Base-by-base conservation (phyloP, 1,140 invertebrate species). In the Chrysopa pallens region DNA sequence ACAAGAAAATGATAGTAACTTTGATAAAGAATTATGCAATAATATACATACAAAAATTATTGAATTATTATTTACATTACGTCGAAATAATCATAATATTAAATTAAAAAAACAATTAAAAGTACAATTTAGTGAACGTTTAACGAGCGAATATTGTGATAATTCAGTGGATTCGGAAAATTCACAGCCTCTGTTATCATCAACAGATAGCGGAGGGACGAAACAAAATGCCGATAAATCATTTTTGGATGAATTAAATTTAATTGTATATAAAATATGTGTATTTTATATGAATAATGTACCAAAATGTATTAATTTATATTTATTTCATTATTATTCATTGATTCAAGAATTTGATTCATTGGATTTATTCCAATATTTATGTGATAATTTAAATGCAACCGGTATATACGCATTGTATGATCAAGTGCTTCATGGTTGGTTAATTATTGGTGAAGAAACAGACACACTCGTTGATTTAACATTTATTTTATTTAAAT, bases 401-500 rank as follows among this genome's bases (percentile, higher is more conserved):
- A 52, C 54, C 14, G 48, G 56, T 36, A 42, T 73, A 4, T 48
- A 60, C 1, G 50, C 56, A 8, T 63, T 76, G 39, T 70, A 70
- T 43, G 51, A 67, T 12, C 52, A 66, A 38, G 61, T 58, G 38
- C 58, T 76, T 37, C 61, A 57, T 11, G 50, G 51, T 0, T 68
- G 72, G 58, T 52, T 77, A 23, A 51, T 52, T 4, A 52, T 56
- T 33, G 56, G 57, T 27, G 52, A 57, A 8, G 57, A 66, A 11
- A 51, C 61, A 36, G 59, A 54, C 6, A 65, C 55, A 42, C 48
- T 73, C 4, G 55, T 78, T 6, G 64, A 72, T 50, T 62, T 80
- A 12, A 64, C 72, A 43, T 77, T 79, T 51, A 62, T 62, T 42
- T 53, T 78, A 27, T 55, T 75, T 11, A 64, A 59, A 31, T 64